Evolutionary conservation across 2,888 invertebrate genomes (phyloP).

Genomic region (Drosophila engyochracea): DNA sequence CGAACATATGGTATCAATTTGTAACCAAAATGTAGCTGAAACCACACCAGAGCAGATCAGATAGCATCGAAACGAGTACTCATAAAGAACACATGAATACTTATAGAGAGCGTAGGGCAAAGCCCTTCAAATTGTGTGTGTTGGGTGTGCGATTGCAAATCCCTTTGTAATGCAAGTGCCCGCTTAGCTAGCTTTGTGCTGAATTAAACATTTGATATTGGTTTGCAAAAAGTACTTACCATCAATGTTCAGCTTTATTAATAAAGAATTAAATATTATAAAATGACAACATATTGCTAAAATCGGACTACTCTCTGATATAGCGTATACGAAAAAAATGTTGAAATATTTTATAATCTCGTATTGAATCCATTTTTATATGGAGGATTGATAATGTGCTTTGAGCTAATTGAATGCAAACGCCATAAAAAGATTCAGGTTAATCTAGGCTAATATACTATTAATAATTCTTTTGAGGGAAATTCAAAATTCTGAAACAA

Average conservation of each 20-base stretch:
- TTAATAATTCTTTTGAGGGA: neutral
- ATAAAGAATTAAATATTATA: neutral
- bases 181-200: constrained; percentile 22
- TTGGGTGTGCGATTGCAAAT: neutral
- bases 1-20: constrained; percentile 77
- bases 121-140: neutral
- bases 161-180: constrained; percentile 22
- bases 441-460: neutral
- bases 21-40: constrained; percentile 52
- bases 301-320: neutral
- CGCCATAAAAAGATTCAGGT: neutral
- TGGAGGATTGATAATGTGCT: neutral
- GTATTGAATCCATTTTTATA: neutral
- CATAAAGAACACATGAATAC: constrained; percentile 34
- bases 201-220: constrained; percentile 7
- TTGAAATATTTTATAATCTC: neutral
- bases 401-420: neutral
- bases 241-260: constrained; percentile 1
- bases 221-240: constrained; percentile 4
- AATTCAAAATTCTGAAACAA: neutral
- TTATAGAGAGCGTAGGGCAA: neutral
- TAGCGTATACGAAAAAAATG: neutral
- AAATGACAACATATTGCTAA: neutral
- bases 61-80: constrained; percentile 38
- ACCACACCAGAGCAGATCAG: constrained; percentile 15